Evolutionary conservation across 2,888 invertebrate species (phyloP).

Genomic region (Bugula neritina): DNA sequence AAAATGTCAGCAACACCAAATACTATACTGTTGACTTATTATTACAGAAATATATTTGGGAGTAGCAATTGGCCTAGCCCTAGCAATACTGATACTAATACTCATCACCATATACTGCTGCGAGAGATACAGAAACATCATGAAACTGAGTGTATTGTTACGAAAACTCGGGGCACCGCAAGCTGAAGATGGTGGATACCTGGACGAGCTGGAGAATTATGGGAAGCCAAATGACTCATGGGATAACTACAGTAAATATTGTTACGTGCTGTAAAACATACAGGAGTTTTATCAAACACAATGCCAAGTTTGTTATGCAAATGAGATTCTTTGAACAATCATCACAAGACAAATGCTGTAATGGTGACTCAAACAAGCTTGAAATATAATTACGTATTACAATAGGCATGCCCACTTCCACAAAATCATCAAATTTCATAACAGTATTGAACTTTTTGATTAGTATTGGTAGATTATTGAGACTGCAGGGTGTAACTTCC

Average conservation of each 20-base stretch:
- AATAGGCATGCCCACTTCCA: too few species aligned
- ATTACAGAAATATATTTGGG: slow-evolving; percentile 3
- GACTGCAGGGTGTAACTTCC: slow-evolving; percentile 10
- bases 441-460: too few species aligned
- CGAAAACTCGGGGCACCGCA: background rate
- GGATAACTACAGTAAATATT: background rate
- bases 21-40: background rate
- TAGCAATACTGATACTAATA: background rate
- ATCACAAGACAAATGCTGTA: too few species aligned
- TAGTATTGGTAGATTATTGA: too few species aligned
- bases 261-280: too few species aligned
- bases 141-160: background rate
- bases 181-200: background rate
- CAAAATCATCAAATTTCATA: too few species aligned
- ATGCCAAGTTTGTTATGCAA: too few species aligned
- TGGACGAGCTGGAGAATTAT: background rate
- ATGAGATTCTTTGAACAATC: too few species aligned
- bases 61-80: background rate
- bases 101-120: slow-evolving; percentile 4
- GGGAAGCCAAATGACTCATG: slow-evolving; percentile 2
- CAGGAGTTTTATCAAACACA: too few species aligned
- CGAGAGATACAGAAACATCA: background rate
- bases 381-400: too few species aligned
- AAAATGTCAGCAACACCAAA: too few species aligned
- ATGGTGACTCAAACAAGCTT: too few species aligned